Base-by-base conservation (phyloP, 2,113 vertebrate species). In the Clinocottus analis region DNA sequence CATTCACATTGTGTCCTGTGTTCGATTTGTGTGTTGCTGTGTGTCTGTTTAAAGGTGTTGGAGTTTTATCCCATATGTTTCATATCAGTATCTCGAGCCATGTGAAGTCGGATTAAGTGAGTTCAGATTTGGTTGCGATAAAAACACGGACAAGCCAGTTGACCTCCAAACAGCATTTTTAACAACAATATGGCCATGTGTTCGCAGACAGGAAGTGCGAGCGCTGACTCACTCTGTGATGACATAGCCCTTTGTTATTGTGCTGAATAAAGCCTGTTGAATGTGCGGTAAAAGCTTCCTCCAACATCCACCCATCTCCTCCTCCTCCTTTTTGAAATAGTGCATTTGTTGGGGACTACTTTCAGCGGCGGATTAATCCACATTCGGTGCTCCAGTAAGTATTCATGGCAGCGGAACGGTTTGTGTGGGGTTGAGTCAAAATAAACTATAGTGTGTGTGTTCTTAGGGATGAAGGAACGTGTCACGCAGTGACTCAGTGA, bases 191-290 rank as follows among this genome's bases (percentile, higher is more conserved):
- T 7, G 23, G 17, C 29, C 16, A 10, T 13, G 43, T 51, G 43
- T 33, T 33, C 21, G 29, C 56, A 61, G 70, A 62, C 58, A 62
- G 59, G 72, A 63, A 63, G 72, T 64, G 60, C 11, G 31, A 53
- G 33, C 0, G 49, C 72, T 56, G 72, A 65, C 49, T 75, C 47
- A 19, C 25, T 58, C 17, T 31, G 17, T 27, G 39, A 59, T 49
- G 27, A 69, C 66, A 3, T 2, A 31, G 37, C 47, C 9, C 27
- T 33, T 23, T 60, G 39, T 25, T 35, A 56, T 27, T 62, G 43
- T 33, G 53, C 1, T 25, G 27, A 25, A 49, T 37, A 31, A 70
- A 65, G 23, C 25, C 13, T 5, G 21, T 33, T 31, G n/a, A 64
- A 27, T 43, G 62, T 19, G 25, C 47, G 10, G 47, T 55, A 55